phyloP scores from a whole-genome alignment of 1,140 invertebrate species.

The Cheumatopsyche charites region DNA sequence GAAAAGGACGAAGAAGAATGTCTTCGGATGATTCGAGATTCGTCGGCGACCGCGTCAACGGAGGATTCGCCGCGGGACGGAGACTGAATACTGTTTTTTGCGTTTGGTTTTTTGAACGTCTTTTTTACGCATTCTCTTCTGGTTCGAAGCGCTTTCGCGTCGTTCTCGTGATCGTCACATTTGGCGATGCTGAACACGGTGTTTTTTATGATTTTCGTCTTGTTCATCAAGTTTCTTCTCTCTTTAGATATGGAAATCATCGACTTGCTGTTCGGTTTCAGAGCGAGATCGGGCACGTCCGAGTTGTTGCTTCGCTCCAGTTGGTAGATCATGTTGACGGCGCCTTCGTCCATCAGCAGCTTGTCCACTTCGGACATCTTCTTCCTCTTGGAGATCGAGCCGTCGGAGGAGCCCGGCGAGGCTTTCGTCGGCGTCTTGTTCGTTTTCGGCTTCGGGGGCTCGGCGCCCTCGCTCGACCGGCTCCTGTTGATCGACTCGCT shows the following conservation, averaged over 20 bases:
- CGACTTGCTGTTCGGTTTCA: slow-evolving; percentile 48
- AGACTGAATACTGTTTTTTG: slow-evolving; percentile 53
- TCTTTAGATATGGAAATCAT: slow-evolving; percentile 53
- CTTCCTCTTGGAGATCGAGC: slow-evolving; percentile 57
- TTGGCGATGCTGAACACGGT: slow-evolving; percentile 58
- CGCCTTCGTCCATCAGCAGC: slow-evolving; percentile 82
- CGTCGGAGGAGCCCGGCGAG: not conserved
- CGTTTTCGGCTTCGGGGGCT: slow-evolving; percentile 25
- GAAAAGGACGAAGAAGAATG: slow-evolving; percentile 84
- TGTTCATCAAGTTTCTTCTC: slow-evolving; percentile 58
- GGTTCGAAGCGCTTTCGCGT: slow-evolving; percentile 30
- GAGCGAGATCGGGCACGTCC: slow-evolving; percentile 41
- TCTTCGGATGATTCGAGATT: slow-evolving; percentile 77
- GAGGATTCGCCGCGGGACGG: slow-evolving; percentile 65
- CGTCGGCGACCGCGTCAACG: slow-evolving; percentile 68
- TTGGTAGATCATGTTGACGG: slow-evolving; percentile 82
- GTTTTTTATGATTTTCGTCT: slow-evolving; percentile 64
- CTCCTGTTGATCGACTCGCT: slow-evolving; percentile 38
- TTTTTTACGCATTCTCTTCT: slow-evolving; percentile 29
- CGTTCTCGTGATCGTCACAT: slow-evolving; percentile 14
- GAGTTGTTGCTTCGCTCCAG: slow-evolving; percentile 66
- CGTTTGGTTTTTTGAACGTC: slow-evolving; percentile 26
- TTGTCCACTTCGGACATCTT: slow-evolving; percentile 74
- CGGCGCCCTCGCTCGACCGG: slow-evolving; percentile 9
- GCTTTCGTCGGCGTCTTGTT: slow-evolving; percentile 17